These are phyloP conservation scores for Polyommatus iphigenia DNA, from an alignment of 2,888 invertebrate species.

Conservation along the genomic window DNA sequence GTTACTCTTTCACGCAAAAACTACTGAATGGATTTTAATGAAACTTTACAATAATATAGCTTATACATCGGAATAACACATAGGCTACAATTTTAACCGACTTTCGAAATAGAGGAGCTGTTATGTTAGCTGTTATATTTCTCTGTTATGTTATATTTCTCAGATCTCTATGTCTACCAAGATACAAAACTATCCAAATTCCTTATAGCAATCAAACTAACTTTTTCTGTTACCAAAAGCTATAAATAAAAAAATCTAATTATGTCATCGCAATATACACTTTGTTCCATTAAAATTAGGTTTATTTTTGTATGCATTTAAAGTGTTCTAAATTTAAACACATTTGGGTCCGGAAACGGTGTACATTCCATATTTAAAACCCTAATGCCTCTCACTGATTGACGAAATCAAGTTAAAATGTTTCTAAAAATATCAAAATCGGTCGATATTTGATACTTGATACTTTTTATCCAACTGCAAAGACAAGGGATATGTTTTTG, in stretches of 20 bases:
- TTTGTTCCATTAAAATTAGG: background rate
- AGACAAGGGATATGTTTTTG: too few species aligned
- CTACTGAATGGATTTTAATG: too few species aligned
- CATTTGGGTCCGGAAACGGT: constrained; percentile 53
- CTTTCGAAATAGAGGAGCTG: too few species aligned
- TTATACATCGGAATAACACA: too few species aligned
- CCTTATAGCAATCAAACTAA: background rate
- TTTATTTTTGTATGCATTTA: background rate
- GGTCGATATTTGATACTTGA: background rate
- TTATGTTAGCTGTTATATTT: background rate
- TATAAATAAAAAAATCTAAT: background rate
- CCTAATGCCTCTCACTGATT: constrained; percentile 39
- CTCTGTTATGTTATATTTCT: background rate
- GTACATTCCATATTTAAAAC: constrained; percentile 50
- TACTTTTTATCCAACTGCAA: too few species aligned
- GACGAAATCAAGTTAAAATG: constrained; percentile 43
- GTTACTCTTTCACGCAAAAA: too few species aligned
- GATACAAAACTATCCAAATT: background rate
- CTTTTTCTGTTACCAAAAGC: background rate
- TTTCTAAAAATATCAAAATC: constrained; percentile 35
- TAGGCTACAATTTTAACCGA: too few species aligned
- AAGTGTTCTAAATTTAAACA: constrained; percentile 56
- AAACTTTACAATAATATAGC: too few species aligned
- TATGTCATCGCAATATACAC: background rate
- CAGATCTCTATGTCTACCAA: background rate